Evolutionary conservation across 2,888 invertebrate species (phyloP).

Genomic region (Chrysotoxum bicinctum): DNA sequence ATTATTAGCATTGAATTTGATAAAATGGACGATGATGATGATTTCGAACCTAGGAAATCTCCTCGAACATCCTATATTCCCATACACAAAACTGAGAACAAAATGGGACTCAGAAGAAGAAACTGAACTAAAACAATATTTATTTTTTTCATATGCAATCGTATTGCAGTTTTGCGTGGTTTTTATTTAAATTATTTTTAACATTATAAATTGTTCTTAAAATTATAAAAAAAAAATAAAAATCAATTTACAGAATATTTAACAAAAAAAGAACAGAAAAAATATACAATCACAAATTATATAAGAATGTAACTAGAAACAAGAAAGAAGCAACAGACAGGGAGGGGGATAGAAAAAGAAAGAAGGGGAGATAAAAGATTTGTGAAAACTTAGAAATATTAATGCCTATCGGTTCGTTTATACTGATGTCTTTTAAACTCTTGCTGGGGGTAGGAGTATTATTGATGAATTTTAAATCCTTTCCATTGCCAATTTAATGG

Average conservation of each 20-base stretch:
- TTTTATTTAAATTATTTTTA: slow-evolving; percentile 66
- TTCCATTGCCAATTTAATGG: slow-evolving; percentile 36
- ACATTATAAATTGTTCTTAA: slow-evolving; percentile 60
- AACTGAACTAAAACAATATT: background rate
- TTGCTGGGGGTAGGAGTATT: slow-evolving; percentile 19
- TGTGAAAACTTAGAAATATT: slow-evolving; percentile 12
- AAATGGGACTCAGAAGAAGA: slow-evolving; percentile 30
- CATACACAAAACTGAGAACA: background rate
- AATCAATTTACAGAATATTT: slow-evolving; percentile 53
- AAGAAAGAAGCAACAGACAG: background rate
- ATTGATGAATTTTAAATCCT: slow-evolving; percentile 13
- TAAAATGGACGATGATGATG: background rate
- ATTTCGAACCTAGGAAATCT: background rate
- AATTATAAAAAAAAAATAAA: slow-evolving; percentile 56
- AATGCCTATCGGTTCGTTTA: slow-evolving; percentile 54
- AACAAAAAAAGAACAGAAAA: slow-evolving; percentile 36
- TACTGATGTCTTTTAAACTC: slow-evolving; percentile 44
- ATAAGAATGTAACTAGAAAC: slow-evolving; percentile 14
- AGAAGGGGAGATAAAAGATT: background rate
- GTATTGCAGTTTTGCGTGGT: slow-evolving; percentile 63
- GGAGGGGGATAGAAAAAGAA: background rate
- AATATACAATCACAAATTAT: slow-evolving; percentile 53
- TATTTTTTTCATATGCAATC: slow-evolving; percentile 52
- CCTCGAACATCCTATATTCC: background rate
- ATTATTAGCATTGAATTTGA: slow-evolving; percentile 35